Evolutionary conservation across 2,888 invertebrate species (phyloP).

Genomic region (Actias luna): DNA sequence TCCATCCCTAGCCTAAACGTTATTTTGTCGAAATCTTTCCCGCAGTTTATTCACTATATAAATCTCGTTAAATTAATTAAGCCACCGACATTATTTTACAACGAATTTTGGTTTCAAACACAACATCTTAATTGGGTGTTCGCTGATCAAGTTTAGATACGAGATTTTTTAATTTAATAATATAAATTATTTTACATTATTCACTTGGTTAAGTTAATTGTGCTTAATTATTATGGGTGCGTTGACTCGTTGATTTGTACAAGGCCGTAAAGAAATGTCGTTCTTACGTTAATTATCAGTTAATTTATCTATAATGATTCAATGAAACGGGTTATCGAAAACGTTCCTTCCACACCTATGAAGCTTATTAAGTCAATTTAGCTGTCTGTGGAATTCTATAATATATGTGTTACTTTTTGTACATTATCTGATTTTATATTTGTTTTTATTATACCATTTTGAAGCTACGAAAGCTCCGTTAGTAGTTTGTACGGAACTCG

Average conservation of each 20-base stretch:
- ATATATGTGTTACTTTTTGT: neutral
- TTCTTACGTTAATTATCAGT: neutral
- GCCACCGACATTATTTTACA: constrained; percentile 1
- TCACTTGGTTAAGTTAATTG: constrained; percentile 7
- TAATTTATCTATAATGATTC: constrained; percentile 5
- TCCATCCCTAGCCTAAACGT: neutral
- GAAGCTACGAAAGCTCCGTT: no score
- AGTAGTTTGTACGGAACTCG: no score
- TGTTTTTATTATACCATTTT: neutral
- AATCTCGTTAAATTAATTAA: constrained; percentile 7
- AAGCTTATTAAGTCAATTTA: neutral
- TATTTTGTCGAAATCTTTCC: neutral
- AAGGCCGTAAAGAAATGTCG: constrained; percentile 4
- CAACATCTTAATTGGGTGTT: constrained; percentile 8
- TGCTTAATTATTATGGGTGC: constrained; percentile 8
- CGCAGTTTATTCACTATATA: neutral
- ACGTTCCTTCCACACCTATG: neutral
- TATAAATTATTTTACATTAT: constrained; percentile 1
- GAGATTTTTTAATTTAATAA: neutral
- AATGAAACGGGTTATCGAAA: constrained; percentile 1
- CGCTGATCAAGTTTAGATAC: neutral
- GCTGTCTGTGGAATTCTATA: neutral
- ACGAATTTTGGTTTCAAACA: neutral
- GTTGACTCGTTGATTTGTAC: constrained; percentile 4
- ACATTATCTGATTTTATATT: neutral